Evolutionary conservation across 2,113 vertebrate species (phyloP), one percentile per base, ranked within the genome.

Genomic region (Tachuris rubrigastra): DNA sequence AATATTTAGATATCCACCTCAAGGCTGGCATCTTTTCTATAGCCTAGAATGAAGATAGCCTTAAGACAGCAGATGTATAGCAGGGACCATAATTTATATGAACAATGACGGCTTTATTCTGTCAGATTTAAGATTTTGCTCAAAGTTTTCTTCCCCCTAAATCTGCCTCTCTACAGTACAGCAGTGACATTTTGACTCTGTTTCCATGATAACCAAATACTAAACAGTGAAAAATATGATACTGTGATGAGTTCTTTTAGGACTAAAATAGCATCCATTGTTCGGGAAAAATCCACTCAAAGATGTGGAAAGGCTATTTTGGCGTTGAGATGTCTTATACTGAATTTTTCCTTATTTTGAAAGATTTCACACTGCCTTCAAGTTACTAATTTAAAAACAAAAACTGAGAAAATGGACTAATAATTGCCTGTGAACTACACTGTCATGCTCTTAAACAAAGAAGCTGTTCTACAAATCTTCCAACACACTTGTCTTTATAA

Each of bases 191-290:
- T 85, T 77, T 65, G 60, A 86, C 85, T 87, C 46, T 79, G 75
- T 93, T 96, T 92, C 75, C 85, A 71, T 90, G 83, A 86, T 88
- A 90, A 94, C n/a, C 62, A 84, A 87, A 86, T 60, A 88, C 44
- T 62, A 90, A 82, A 69, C 76, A 86, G 33, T 44, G 59, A 79
- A 93, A 94, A 94, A 86, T 72, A 66, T 10, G 44, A 44, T 91
- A 71, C 28, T 7, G 3, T 62, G n/a, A 72, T 93, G 83, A 60
- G 35, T 30, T 88, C 27, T 75, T 86, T 76, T 31, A 52, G 56
- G 47, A 80, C 63, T 81, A 65, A 94, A 94, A 95, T 90, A 94
- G 83, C 52, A 85, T 49, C 41, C n/a, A 72, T 86, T 88, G 62
- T 95, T 96, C 59, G 78, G n/a, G 44, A 81, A 88, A 92, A 73